Percentiles rank a stretch among this genome's conserved stretches.
These are phyloP conservation scores for Hetaerina americana DNA, from an alignment of 1,140 invertebrate species.

Conservation along the genomic window DNA sequence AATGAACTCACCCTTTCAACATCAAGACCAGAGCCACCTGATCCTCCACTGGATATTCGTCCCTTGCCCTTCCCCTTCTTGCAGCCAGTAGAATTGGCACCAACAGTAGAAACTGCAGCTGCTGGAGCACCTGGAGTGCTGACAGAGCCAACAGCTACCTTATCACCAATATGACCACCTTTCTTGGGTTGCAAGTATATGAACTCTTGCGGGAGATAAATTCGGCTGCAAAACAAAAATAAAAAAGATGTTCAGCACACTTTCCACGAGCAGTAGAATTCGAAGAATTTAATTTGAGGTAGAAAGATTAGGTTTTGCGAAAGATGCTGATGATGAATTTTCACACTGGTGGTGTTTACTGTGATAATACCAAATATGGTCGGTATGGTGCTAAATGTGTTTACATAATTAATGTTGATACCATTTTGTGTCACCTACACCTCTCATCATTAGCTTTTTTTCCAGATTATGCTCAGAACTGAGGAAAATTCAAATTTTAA, in stretches of 20 bases:
- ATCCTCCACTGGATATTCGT: neutral
- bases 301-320: too few species aligned
- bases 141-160: neutral
- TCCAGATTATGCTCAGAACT: too few species aligned
- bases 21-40: neutral
- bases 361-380: too few species aligned
- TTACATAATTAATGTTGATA: too few species aligned
- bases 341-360: too few species aligned
- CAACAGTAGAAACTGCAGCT: neutral
- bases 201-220: constrained; percentile 8
- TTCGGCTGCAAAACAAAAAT: constrained; percentile 11
- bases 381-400: too few species aligned
- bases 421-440: too few species aligned
- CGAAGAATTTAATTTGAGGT: too few species aligned
- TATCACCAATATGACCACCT: neutral
- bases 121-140: neutral
- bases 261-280: neutral
- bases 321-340: too few species aligned
- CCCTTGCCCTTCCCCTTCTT: neutral
- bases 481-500: too few species aligned
- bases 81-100: neutral
- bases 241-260: neutral
- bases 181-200: neutral
- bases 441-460: too few species aligned
- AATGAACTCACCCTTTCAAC: neutral